These are phyloP conservation scores for Cairina moschata DNA, from an alignment of 2,113 vertebrate species.

Conservation along the genomic window DNA sequence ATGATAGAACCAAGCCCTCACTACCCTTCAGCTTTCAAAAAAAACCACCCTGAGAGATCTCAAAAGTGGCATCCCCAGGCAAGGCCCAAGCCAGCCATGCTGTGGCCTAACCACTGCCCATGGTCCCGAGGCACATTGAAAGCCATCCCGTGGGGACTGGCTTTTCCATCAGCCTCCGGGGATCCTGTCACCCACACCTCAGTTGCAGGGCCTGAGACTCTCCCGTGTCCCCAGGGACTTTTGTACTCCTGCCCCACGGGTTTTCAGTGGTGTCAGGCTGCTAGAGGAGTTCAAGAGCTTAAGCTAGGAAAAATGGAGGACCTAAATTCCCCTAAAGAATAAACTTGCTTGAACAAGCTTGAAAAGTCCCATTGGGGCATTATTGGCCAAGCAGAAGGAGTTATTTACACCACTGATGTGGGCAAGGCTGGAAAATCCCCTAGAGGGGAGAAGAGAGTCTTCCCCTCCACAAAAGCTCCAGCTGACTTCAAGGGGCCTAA, in stretches of 20 bases:
- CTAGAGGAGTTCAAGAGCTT: not conserved
- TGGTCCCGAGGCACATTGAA: not conserved
- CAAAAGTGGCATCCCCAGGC: not conserved
- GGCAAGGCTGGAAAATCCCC: not conserved
- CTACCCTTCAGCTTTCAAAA: not conserved
- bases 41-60: not conserved
- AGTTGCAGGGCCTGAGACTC: not conserved
- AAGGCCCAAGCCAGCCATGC: not conserved
- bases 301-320: not conserved
- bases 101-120: too few species aligned
- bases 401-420: not conserved
- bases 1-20: not conserved
- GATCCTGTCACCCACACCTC: fast-evolving
- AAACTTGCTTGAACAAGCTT: not conserved
- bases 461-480: not conserved
- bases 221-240: fast-evolving
- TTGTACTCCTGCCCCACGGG: not conserved
- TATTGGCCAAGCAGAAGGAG: not conserved
- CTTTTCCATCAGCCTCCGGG: not conserved
- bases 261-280: not conserved
- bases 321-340: not conserved
- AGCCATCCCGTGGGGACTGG: not conserved
- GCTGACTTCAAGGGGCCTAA: not conserved
- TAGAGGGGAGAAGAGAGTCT: not conserved
- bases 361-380: not conserved